These are phyloP conservation scores for Agrypnus murinus DNA, from an alignment of 2,888 invertebrate species.

Conservation along the genomic window DNA sequence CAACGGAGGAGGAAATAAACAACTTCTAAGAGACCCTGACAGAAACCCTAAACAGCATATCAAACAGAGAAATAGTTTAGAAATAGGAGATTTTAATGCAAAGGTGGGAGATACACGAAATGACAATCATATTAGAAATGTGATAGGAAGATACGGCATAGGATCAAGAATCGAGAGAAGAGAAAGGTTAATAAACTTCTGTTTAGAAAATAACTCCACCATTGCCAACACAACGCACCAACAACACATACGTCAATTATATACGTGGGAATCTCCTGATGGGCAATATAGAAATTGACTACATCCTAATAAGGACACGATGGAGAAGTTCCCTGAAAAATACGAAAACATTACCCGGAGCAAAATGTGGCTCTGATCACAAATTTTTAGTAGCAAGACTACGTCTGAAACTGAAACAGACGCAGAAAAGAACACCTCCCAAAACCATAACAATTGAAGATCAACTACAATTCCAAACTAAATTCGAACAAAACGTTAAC, in stretches of 20 bases:
- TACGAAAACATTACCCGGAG: conserved; percentile 6
- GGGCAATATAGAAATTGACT: conserved; percentile 1
- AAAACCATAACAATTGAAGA: not conserved
- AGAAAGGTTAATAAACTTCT: not conserved
- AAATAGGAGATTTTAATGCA: conserved; percentile 16
- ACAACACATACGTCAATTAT: not conserved
- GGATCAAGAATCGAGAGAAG: conserved; percentile 1
- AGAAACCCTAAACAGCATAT: not conserved
- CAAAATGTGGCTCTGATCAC: conserved; percentile 11
- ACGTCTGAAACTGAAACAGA: conserved; percentile 1
- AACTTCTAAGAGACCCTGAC: no score
- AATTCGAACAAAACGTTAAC: conserved; percentile 5
- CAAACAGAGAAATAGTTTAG: not conserved
- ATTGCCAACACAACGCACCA: not conserved
- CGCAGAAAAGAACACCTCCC: not conserved
- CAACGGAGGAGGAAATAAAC: no score
- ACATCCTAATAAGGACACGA: not conserved
- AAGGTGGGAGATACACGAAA: not conserved
- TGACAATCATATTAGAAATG: not conserved
- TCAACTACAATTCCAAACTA: not conserved
- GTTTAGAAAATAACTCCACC: not conserved
- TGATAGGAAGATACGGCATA: not conserved
- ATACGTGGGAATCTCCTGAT: conserved; percentile 18
- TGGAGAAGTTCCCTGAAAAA: conserved; percentile 15
- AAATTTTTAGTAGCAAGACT: conserved; percentile 7